Evolutionary conservation across 2,113 vertebrate species (phyloP).

Genomic region (Peromyscus maniculatus): DNA sequence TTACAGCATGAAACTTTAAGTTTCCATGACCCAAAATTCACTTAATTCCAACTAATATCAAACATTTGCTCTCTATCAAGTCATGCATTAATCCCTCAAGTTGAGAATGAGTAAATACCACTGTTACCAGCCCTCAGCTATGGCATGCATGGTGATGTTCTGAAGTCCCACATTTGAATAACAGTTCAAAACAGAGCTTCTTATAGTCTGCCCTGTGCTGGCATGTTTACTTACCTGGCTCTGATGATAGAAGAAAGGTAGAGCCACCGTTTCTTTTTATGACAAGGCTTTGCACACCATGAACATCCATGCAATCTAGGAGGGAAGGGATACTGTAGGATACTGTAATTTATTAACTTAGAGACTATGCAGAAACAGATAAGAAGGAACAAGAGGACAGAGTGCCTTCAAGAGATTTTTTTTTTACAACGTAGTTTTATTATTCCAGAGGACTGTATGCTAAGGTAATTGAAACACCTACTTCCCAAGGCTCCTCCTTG

Average conservation of each 20-base stretch:
- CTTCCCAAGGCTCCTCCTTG: neutral
- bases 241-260: neutral
- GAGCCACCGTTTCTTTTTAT: neutral
- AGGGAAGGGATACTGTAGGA: neutral
- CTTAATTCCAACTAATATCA: neutral
- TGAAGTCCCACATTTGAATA: neutral
- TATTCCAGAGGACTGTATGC: neutral
- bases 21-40: neutral
- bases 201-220: rapidly evolving
- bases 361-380: neutral
- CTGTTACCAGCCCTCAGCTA: neutral
- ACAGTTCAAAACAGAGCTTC: neutral
- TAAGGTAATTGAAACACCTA: slow-evolving; percentile 8
- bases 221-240: neutral
- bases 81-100: neutral
- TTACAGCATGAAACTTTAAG: neutral
- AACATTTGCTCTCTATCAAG: neutral
- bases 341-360: neutral
- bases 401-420: neutral
- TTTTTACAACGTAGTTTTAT: neutral
- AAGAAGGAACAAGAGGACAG: neutral
- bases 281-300: neutral
- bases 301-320: neutral
- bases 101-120: neutral
- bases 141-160: rapidly evolving